Conservation (phyloP, 2,113 vertebrate species). For the Brienomyrus brachyistius region DNA sequence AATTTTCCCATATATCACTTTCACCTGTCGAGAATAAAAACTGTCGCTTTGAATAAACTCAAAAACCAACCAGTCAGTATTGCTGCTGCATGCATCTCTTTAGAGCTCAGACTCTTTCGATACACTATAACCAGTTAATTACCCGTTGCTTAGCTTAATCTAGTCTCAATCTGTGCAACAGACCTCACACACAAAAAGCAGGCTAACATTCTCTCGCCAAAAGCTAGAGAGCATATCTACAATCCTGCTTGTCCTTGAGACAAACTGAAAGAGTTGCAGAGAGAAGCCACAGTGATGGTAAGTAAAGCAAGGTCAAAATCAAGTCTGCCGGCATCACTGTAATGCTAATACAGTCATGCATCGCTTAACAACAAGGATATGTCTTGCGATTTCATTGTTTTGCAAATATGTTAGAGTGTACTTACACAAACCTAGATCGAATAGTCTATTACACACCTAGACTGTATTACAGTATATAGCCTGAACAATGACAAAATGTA, state of each 20-base stretch:
- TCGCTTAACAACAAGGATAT: not conserved
- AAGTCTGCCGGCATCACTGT: not conserved
- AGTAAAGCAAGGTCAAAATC: not conserved
- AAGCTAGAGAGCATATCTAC: not conserved
- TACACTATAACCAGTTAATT: not conserved
- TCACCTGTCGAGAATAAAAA: not conserved
- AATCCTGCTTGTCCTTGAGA: not conserved
- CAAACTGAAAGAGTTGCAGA: not conserved
- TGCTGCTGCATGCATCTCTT: not conserved
- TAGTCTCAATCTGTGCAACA: not conserved
- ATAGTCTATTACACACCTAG: not conserved
- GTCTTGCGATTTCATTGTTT: not conserved
- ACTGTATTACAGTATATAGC: not conserved
- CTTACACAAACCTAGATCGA: not conserved
- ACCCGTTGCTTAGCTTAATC: not conserved
- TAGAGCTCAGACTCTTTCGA: not conserved
- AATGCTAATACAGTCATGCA: not conserved
- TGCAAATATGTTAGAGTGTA: not conserved
- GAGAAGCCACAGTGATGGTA: not conserved
- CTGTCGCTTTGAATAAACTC: not conserved
- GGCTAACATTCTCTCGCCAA: not conserved
- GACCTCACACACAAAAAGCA: not conserved
- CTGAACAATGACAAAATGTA: not conserved
- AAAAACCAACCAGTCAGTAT: not conserved
- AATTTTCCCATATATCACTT: slow-evolving; percentile 38